These are phyloP conservation scores for Enteromius anoplus DNA, from an alignment of 2,797 vertebrate species.

Conservation along the genomic window DNA sequence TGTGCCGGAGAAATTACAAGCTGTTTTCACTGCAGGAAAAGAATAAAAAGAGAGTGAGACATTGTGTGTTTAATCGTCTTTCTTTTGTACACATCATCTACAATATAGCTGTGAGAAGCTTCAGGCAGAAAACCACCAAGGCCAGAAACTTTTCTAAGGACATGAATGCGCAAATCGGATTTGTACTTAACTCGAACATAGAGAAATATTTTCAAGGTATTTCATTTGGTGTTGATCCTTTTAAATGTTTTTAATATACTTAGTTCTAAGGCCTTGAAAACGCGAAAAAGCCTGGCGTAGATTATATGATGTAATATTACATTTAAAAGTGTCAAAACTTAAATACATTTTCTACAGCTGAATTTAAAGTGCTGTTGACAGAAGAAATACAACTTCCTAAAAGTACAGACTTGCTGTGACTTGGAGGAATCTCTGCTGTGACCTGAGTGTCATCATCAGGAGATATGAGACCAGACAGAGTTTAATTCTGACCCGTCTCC, in stretches of 20 bases:
- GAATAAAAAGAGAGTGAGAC: background rate
- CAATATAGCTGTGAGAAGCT: conserved; percentile 14
- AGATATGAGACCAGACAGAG: background rate
- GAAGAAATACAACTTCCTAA: background rate
- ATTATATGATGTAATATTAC: conserved; percentile 4
- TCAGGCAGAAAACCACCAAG: conserved; percentile 5
- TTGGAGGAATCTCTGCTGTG: background rate
- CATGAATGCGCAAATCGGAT: background rate
- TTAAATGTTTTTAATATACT: conserved; percentile 18
- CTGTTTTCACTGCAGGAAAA: background rate
- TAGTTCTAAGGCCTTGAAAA: conserved; percentile 7
- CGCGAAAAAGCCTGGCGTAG: background rate
- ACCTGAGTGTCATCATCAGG: background rate
- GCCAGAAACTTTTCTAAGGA: conserved; percentile 21
- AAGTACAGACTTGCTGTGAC: background rate
- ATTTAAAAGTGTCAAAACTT: conserved; percentile 24
- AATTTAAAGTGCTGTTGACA: background rate
- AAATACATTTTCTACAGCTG: conserved; percentile 1
- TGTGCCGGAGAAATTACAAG: background rate
- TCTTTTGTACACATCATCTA: conserved; percentile 2
- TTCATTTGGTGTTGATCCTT: conserved; percentile 21
- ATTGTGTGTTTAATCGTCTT: background rate
- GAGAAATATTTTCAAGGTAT: conserved; percentile 24
- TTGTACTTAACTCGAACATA: background rate
- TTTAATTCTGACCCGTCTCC: conserved; percentile 19